Conservation (phyloP, 2,888 invertebrate genomes). For the Aporophyla lueneburgensis region DNA sequence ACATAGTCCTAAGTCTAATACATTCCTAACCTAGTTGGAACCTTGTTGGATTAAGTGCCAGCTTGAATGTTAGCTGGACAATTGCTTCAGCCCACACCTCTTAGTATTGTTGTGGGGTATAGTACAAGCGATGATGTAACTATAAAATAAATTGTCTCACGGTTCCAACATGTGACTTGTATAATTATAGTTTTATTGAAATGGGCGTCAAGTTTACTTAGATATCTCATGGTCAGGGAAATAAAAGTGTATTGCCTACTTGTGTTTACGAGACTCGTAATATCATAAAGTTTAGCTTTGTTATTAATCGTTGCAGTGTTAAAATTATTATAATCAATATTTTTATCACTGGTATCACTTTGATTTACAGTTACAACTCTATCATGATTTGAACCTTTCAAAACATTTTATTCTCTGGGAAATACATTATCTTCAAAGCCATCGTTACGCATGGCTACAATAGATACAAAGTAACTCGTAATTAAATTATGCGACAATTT, state of each 20-base stretch:
- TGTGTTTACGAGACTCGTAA: slow-evolving; percentile 20
- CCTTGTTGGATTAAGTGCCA: slow-evolving; percentile 75
- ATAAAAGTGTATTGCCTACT: slow-evolving; percentile 45
- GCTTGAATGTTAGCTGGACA: slow-evolving; percentile 87
- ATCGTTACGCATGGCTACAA: slow-evolving; percentile 21
- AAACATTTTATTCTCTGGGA: slow-evolving; percentile 12
- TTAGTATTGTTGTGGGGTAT: slow-evolving; percentile 69
- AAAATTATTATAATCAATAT: slow-evolving; percentile 10
- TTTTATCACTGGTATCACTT: slow-evolving; percentile 3
- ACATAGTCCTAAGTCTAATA: slow-evolving; percentile 78
- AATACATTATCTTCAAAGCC: slow-evolving; percentile 11
- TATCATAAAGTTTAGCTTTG: slow-evolving; percentile 29
- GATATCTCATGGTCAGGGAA: slow-evolving; percentile 61
- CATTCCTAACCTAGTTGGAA: slow-evolving; percentile 71
- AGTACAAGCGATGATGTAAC: slow-evolving; percentile 69
- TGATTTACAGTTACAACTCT: slow-evolving; percentile 1
- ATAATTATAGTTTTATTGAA: slow-evolving; percentile 65
- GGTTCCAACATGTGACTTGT: slow-evolving; percentile 61
- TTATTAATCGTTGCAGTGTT: neutral
- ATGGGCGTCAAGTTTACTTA: slow-evolving; percentile 63
- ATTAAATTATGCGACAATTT: slow-evolving; percentile 52
- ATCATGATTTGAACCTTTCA: neutral
- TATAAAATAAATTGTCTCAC: slow-evolving; percentile 68
- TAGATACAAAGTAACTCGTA: slow-evolving; percentile 46
- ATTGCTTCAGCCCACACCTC: slow-evolving; percentile 87